Evolutionary conservation across 2,113 vertebrate genomes (phyloP).

Genomic region (Petaurus breviceps): DNA sequence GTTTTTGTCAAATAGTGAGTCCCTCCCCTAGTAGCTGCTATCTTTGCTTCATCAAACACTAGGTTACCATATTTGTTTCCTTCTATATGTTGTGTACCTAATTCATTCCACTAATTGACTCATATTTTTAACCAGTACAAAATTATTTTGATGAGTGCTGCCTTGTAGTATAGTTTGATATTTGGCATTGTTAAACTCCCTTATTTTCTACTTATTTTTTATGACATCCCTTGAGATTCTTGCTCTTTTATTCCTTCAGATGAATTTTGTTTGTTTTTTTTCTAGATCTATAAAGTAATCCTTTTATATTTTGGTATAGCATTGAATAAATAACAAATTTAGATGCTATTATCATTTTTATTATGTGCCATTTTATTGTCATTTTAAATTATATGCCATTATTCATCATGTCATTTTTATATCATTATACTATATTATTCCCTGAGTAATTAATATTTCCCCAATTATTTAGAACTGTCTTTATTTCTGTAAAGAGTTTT

Average conservation of each 20-base stretch:
- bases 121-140: background rate
- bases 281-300: background rate
- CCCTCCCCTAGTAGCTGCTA: background rate
- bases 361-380: background rate
- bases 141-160: background rate
- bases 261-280: background rate
- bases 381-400: too few species aligned
- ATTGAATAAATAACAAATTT: background rate
- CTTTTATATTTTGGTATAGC: background rate
- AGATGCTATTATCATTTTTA: background rate
- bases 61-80: background rate
- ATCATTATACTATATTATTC: background rate
- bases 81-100: background rate
- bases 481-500: background rate
- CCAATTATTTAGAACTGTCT: background rate
- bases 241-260: background rate
- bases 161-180: background rate
- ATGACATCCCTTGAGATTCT: background rate
- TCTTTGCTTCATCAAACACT: background rate
- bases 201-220: background rate
- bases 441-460: background rate
- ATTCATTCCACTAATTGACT: background rate
- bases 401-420: too few species aligned
- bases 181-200: background rate
- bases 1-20: background rate